A percentile compares a stretch with the other conserved stretches of the same genome.
Evolutionary conservation across 1,140 invertebrate genomes (phyloP).

Genomic region (Danaus plexippus): DNA sequence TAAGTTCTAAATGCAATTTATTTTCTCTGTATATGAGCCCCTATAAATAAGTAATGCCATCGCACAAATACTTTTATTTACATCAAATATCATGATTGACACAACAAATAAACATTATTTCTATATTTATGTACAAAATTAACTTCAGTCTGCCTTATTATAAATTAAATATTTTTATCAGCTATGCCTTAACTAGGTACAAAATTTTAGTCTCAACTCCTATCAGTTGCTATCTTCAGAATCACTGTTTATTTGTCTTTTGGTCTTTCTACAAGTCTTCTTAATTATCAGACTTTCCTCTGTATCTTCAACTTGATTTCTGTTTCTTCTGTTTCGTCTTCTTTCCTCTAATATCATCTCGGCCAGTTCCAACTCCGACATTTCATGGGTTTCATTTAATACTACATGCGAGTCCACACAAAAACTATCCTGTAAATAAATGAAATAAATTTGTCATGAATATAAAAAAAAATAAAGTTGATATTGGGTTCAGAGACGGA

Average conservation of each 20-base stretch:
- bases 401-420: conserved; percentile 60
- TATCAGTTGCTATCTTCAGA: conserved; percentile 42
- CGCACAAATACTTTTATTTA: no score
- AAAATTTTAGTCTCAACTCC: no score
- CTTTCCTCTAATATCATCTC: conserved; percentile 55
- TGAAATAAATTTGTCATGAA: background rate
- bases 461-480: background rate
- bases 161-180: no score
- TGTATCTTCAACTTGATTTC: conserved; percentile 20
- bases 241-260: conserved; percentile 47
- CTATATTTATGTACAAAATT: no score
- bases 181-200: no score
- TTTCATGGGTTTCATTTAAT: conserved; percentile 57
- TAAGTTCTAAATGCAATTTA: no score
- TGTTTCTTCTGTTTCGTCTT: conserved; percentile 37
- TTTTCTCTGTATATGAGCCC: no score
- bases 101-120: no score
- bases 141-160: no score
- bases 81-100: no score
- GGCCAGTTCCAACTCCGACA: conserved; percentile 60
- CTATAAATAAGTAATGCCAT: no score
- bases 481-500: no score
- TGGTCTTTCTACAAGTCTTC: conserved; percentile 34
- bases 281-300: conserved; percentile 45
- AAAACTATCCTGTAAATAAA: conserved; percentile 61